Base-by-base conservation (phyloP, 1,140 invertebrate genomes). In the Drosophila pectinifera region DNA sequence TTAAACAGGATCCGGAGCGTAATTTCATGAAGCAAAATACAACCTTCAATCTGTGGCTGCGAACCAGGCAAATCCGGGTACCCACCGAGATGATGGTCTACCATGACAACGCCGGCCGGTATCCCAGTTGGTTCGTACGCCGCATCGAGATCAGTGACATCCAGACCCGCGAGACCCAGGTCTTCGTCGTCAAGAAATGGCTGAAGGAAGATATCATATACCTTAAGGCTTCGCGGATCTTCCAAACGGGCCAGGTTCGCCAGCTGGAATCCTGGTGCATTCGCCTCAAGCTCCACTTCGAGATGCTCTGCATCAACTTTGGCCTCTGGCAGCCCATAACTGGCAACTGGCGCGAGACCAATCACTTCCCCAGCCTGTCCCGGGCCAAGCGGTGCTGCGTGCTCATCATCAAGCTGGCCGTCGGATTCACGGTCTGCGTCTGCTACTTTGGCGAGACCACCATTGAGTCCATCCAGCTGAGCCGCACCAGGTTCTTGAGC, bases 241-340 rank as follows among this genome's bases (percentile, higher is more conserved):
- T 75, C 0, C 34, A 4, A 0, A 11, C 7, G 6, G 73, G 74
- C 11, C 57, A 70, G 0, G 4, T 18, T 1, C 20, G 24, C 0
- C 0, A 20, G 0, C 5, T 55, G 0, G 81, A 41, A 2, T 18
- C 0, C 1, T 72, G 65, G 69, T 11, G 31, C 0, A n/a, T 7
- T 1, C 43, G 82, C 4, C 81, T 85, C 24, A 5, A 0, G 0
- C 0, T 10, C 2, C 10, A 45, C 13, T 64, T 51, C 6, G 82
- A 85, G 28, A 59, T 42, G 3, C n/a, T 56, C 0, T 81, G 59
- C 68, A 36, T 63, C 26, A 85, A 85, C 20, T 85, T 78, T 77
- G 39, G 58, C 4, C 24, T 85, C 13, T 81, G 73, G 73, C 82
- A 81, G n/a, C 82, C 82, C 0, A 0, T 85, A 0, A 57, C 18